Evolutionary conservation across 2,797 vertebrate species (phyloP), one percentile per base, ranked within the genome.

Genomic region (Pelodytes ibericus): DNA sequence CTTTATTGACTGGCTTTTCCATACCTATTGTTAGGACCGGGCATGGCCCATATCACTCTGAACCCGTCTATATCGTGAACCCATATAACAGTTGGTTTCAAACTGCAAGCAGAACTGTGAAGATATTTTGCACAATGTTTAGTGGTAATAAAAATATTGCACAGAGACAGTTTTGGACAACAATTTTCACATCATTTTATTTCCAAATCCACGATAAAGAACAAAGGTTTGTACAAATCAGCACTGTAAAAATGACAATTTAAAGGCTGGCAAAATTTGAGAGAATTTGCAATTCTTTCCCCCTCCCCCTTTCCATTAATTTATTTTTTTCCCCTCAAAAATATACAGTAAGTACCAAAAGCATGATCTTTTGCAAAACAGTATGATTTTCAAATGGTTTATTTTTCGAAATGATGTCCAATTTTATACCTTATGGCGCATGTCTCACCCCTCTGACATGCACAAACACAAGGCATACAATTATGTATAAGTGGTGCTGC

Each of bases 161-260:
- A 49, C 18, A 49, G 5, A 49, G 5, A 15, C 11, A 36, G 89
- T 93, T 96, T 95, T 94, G 93, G 93, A 96, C 94, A 96, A 95
- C 92, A 92, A 94, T 91, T 93, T 89, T 92, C 94, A 92, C 94
- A 94, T 87, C 86, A 88, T 89, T 91, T 92, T 91, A 87, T 86
- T 94, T 92, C 87, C 89, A 93, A 93, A 93, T 94, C 86, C 93
- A 95, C 95, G 92, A 95, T 87, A 90, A 88, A 75, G 77, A 94
- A 95, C 93, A 98, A 93, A 79, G 89, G 85, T 95, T 95, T 94
- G 94, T 98, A 99, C 96, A 99, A 99, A 98, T 94, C 92, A 92
- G 93, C 94, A 91, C 89, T 93, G 95, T 96, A 97, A 96, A 99
- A 99, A 96, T 95, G 95, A 97, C 94, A 93, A 94, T 94, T 93